Evolutionary conservation across 2,113 vertebrate species (phyloP).

Genomic region (Bujurquina vittata): DNA sequence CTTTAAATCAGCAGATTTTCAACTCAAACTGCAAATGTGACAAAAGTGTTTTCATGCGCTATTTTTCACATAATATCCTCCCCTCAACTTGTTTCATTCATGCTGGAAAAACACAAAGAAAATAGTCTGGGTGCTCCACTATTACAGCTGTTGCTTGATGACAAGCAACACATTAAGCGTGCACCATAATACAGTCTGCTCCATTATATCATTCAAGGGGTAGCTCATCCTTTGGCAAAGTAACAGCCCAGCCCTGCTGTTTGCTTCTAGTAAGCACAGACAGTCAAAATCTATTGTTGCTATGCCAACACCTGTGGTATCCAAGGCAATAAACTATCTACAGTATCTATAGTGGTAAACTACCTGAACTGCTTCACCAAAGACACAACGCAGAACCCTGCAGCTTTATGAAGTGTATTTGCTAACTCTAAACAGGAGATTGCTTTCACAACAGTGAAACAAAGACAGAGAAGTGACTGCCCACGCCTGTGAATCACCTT

Average conservation of each 20-base stretch:
- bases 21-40: not conserved
- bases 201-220: not conserved
- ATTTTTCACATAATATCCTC: not conserved
- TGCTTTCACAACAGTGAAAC: conserved; percentile 63
- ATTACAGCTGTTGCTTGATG: not conserved
- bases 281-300: conserved; percentile 62
- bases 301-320: conserved; percentile 62
- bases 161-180: not conserved
- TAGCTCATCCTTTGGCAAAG: conserved; percentile 7
- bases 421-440: conserved; percentile 50
- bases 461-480: conserved; percentile 53
- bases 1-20: not conserved
- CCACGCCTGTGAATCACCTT: conserved; percentile 67
- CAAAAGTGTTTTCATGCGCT: not conserved
- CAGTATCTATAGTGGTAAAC: conserved; percentile 56
- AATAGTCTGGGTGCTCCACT: not conserved
- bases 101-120: not conserved
- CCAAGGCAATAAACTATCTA: conserved; percentile 63
- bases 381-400: conserved; percentile 60
- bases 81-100: not conserved
- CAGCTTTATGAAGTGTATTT: conserved; percentile 69
- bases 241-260: conserved; percentile 13
- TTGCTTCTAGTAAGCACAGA: conserved; percentile 13
- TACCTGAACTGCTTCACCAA: conserved; percentile 53
- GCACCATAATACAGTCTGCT: not conserved